phyloP scores from a whole-genome alignment of 2,888 invertebrate species.

The Resseliella maxima region DNA sequence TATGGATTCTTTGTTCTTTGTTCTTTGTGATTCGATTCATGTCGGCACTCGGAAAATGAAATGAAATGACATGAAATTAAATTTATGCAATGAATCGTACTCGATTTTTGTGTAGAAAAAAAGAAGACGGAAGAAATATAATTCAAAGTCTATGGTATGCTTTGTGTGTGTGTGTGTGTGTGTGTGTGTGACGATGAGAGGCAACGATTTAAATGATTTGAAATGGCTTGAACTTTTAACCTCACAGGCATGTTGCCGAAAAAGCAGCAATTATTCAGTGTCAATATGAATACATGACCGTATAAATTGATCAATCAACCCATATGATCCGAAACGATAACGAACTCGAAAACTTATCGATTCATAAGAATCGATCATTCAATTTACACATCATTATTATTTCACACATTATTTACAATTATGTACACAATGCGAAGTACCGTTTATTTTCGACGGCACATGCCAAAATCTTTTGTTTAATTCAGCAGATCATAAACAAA shows the following conservation, averaged over 20 bases:
- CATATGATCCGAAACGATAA: background rate
- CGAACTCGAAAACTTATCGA: background rate
- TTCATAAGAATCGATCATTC: background rate
- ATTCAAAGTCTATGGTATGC: too few species aligned
- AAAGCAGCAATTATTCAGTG: background rate
- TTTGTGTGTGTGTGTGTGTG: background rate
- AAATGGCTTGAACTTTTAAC: conserved; percentile 31
- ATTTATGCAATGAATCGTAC: conserved; percentile 37
- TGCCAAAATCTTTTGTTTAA: too few species aligned
- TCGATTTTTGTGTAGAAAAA: background rate
- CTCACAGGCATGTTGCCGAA: background rate
- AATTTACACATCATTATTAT: background rate
- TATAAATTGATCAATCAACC: background rate
- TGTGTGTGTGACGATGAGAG: background rate
- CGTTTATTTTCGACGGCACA: too few species aligned
- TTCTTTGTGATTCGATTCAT: background rate
- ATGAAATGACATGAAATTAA: background rate
- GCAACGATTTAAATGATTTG: conserved; percentile 42
- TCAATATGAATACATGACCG: background rate
- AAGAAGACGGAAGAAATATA: background rate
- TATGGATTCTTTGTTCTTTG: conserved; percentile 34
- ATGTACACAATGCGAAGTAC: background rate
- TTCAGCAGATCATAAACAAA: too few species aligned
- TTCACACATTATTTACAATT: background rate
- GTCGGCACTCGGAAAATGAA: background rate